Conservation (phyloP, 2,888 invertebrate species). For the Fragum fragum region DNA sequence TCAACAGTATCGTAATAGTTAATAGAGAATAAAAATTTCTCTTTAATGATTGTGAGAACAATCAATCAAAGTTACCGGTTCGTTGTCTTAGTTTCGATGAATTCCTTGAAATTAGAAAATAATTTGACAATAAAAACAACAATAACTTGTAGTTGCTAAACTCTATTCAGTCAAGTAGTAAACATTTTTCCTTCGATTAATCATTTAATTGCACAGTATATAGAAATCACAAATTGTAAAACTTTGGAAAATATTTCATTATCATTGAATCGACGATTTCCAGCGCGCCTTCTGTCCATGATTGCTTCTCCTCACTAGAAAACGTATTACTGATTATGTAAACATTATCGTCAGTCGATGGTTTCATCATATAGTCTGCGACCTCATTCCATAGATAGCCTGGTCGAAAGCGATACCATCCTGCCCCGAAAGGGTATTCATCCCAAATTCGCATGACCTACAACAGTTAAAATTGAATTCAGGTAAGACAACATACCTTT, state of each 20-base stretch:
- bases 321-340: slow-evolving; percentile 21
- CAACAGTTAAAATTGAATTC: neutral
- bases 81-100: too few species aligned
- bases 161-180: too few species aligned
- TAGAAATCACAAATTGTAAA: too few species aligned
- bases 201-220: too few species aligned
- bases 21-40: too few species aligned
- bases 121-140: too few species aligned
- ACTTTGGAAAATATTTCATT: neutral
- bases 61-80: too few species aligned
- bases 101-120: too few species aligned
- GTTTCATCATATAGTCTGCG: slow-evolving; percentile 5
- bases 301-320: neutral
- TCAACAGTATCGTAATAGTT: too few species aligned
- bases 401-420: slow-evolving; percentile 22
- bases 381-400: slow-evolving; percentile 21
- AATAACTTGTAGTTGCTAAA: too few species aligned
- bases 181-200: too few species aligned
- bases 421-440: slow-evolving; percentile 20
- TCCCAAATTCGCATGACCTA: slow-evolving; percentile 18
- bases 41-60: too few species aligned
- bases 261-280: slow-evolving; percentile 13
- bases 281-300: slow-evolving; percentile 26
- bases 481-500: neutral
- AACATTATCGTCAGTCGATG: slow-evolving; percentile 15